phyloP scores from a whole-genome alignment of 1,140 invertebrate species.

The Drosophila navojoa region DNA sequence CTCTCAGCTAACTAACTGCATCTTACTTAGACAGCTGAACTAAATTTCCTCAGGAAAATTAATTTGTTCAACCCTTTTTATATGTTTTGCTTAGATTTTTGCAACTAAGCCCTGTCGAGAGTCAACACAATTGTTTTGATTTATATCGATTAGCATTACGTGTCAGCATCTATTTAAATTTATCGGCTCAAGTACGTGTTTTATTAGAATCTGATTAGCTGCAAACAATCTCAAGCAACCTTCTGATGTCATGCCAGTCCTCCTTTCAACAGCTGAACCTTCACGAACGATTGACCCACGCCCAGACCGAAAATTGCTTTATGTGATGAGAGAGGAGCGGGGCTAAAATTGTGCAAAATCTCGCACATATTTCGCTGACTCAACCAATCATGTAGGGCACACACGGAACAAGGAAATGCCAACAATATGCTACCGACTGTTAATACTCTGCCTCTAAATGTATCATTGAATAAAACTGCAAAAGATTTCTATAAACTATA shows the following conservation, averaged over 20 bases:
- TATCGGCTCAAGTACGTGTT: not conserved
- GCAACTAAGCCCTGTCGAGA: too few relatives aligned
- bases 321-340: not conserved
- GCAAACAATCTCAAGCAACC: slow-evolving; percentile 26
- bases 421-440: not conserved
- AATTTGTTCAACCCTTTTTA: too few relatives aligned
- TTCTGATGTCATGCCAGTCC: slow-evolving; percentile 66
- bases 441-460: not conserved
- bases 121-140: not conserved
- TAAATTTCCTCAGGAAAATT: too few relatives aligned
- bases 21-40: too few relatives aligned
- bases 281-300: slow-evolving; percentile 36
- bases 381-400: slow-evolving; percentile 13
- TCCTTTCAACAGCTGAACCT: slow-evolving; percentile 67
- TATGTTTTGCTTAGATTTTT: too few relatives aligned
- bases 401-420: not conserved
- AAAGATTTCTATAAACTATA: too few relatives aligned
- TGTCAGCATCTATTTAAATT: not conserved
- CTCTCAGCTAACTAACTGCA: too few relatives aligned
- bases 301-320: not conserved
- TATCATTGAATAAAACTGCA: too few relatives aligned
- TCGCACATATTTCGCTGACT: slow-evolving; percentile 37
- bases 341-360: slow-evolving; percentile 14
- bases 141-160: not conserved
- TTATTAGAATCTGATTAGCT: slow-evolving; percentile 39